Evolutionary conservation across 2,888 invertebrate species (phyloP), one percentile per base, ranked within the genome.

Genomic region (Ypsolopha scabrella): DNA sequence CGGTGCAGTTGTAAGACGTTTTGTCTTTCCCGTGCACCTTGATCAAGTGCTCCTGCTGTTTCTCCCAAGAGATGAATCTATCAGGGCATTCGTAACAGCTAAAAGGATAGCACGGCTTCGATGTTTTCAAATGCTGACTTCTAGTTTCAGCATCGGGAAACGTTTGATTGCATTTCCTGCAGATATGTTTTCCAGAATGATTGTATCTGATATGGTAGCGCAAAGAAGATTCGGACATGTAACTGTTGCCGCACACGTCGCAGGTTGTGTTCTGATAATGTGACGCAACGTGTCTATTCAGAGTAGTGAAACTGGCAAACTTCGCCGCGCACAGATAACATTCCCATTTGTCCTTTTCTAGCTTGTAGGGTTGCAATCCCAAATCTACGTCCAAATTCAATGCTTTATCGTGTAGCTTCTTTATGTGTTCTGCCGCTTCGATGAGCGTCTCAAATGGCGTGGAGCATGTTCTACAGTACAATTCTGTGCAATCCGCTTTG

Each of bases 181-280:
- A 85, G 0, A 66, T 58, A 6, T 66, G 60, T 6, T 69, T 71
- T 0, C 68, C 73, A 0, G 74, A 62, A 57, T 85, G 85, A 6
- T 57, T 66, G 53, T 72, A 74, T 46, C 65, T 68, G 1, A 77
- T 67, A 50, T 85, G 85, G 53, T 81, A 77, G 37, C 68, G 76
- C 35, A 85, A 60, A 0, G 75, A 74, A 47, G 80, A 80, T 1
- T 64, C 67, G 0, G 72, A 70, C 14, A 76, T 55, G 53, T 83
- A 85, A 34, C 69, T 67, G 10, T 75, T 68, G 1, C 79, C 85
- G 51, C 85, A 86, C 0, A 71, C 59, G 47, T 83, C 83, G 50
- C 85, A 86, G 0, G 80, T 80, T 48, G 64, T 77, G 33, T 70
- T 72, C 24, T 67, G 65, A 44, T 75, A 85, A 58, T 86, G 85